Evolutionary conservation across 2,797 vertebrate species (phyloP).

Genomic region (Peromyscus attwateri): DNA sequence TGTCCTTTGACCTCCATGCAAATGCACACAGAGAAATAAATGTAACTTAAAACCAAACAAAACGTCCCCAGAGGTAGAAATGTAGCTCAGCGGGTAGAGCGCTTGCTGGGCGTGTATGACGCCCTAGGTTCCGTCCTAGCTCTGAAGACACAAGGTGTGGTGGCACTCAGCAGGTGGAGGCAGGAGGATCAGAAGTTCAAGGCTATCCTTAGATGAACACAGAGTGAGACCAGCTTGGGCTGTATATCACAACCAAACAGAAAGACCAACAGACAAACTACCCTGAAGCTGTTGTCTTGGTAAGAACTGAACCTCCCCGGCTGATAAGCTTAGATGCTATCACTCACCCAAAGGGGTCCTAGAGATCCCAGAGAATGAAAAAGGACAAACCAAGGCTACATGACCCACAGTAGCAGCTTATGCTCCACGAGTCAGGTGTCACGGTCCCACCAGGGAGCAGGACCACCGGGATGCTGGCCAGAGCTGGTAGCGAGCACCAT

Average conservation of each 20-base stretch:
- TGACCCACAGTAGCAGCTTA: not conserved
- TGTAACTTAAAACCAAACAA: not conserved
- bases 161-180: not conserved
- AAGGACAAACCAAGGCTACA: not conserved
- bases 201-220: not conserved
- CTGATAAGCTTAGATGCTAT: not conserved
- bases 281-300: not conserved
- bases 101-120: not conserved
- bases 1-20: not conserved
- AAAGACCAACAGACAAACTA: no score
- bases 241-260: no score
- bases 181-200: not conserved
- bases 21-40: not conserved
- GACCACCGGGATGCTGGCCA: not conserved
- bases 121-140: not conserved
- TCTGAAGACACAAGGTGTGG: no score
- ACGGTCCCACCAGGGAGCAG: not conserved
- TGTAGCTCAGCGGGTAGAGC: not conserved
- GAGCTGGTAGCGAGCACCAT: not conserved
- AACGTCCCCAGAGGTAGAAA: not conserved
- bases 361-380: not conserved
- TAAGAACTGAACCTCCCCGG: no score
- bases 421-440: not conserved
- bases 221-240: not conserved
- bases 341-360: not conserved